Base-by-base conservation (phyloP, 2,888 invertebrate genomes). In the Cremastinae sp. region DNA sequence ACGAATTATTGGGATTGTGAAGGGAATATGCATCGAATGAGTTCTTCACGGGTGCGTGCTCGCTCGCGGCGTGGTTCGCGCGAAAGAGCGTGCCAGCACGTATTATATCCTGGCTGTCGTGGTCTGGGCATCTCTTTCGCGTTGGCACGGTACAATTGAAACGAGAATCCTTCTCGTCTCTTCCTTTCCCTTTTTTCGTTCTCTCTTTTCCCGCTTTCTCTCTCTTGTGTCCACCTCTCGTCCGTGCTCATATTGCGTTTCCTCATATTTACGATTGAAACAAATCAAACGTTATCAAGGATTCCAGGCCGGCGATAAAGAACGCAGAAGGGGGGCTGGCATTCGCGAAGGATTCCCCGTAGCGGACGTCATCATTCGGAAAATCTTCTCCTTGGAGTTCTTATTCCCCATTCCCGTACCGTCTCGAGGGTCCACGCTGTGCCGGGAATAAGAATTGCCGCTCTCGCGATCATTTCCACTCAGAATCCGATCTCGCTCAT, bases 241-340 rank as follows among this genome's bases (percentile, higher is more conserved):
- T 39, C 58, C 58, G 68, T 51, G 55, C 18, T 74, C 82, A 84
- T 84, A 85, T 85, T 85, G 82, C 83, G 81, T 78, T 79, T 72
- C 79, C 80, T 73, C 78, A 82, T 85, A 89, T 89, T 89, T 89
- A 89, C 86, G 89, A 89, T 88, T 88, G 86, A 88, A 88, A 89
- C 89, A 89, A 89, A 89, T 89, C 89, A 89, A 89, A 89, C 83
- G 86, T 89, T 89, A 89, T 89, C 89, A 89, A 88, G 88, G 88
- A 89, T 89, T 89, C 89, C 88, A 81, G 80, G 80, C 76, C 79
- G 86, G 81, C 83, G 88, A 89, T 89, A 89, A 89, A 89, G 88
- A 89, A 89, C 85, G 88, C 89, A 88, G 87, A 87, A 83, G 83
- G 83, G 88, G 87, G 88, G 84, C 81, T 81, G 88, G 88, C 81